A percentile compares a stretch with the other conserved stretches of the same genome.
phyloP scores from a whole-genome alignment of 2,797 vertebrate species.

The Poeciliopsis gracilis region DNA sequence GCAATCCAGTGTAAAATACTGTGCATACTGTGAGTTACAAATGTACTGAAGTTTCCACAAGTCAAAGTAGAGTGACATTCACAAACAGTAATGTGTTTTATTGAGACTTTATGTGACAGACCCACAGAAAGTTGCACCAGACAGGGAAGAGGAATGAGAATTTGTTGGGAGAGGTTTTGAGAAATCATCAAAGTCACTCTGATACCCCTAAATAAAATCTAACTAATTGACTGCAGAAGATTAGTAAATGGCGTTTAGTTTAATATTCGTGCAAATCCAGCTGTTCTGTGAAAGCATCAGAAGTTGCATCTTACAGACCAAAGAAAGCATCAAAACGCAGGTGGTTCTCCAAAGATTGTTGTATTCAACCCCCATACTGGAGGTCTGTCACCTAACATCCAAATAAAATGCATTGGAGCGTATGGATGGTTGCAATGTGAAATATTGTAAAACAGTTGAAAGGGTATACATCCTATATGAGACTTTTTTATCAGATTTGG shows the following conservation, averaged over 20 bases:
- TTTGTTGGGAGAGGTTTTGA: not conserved
- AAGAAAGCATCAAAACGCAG: not conserved
- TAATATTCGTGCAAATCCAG: not conserved
- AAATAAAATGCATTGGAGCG: not conserved
- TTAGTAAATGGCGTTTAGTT: not conserved
- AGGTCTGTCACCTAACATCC: not conserved
- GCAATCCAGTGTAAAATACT: not conserved
- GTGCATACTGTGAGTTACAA: not conserved
- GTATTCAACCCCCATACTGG: not conserved
- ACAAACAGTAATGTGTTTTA: not conserved
- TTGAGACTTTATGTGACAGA: not conserved
- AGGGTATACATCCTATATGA: not conserved
- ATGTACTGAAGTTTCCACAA: not conserved
- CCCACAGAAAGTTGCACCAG: not conserved
- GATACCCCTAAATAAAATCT: not conserved
- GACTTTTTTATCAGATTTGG: conserved; percentile 16
- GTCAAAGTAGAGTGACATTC: not conserved
- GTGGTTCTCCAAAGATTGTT: not conserved
- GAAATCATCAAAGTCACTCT: not conserved
- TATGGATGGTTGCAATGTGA: not conserved
- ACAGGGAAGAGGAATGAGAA: not conserved
- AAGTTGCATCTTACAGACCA: too few species aligned
- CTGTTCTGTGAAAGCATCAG: too few species aligned
- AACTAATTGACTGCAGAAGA: not conserved
- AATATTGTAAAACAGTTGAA: not conserved